Base-by-base conservation (phyloP, 2,797 vertebrate species). In the Moxostoma hubbsi region DNA sequence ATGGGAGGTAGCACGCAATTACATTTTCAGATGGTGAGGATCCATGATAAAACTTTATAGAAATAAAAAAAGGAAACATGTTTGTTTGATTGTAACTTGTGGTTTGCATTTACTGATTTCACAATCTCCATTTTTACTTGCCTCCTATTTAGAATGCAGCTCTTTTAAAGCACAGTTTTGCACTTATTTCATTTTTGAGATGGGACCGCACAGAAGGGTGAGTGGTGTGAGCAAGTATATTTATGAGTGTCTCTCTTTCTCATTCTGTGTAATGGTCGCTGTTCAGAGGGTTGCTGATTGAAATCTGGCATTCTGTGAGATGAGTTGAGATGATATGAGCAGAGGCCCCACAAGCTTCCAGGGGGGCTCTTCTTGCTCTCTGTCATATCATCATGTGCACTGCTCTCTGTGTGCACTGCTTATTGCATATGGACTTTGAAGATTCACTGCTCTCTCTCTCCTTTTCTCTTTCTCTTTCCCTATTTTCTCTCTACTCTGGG, bases 221-320 rank as follows among this genome's bases (percentile, higher is more conserved):
- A 63, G 70, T 74, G 59, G 64, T 59, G 18, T 50, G 61, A 36
- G 47, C 75, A 59, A 46, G 24, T 80, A 45, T 62, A 64, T 82
- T 68, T 75, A 15, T 63, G 73, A 71, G 59, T 61, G 75, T 77
- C 86, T 78, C 87, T 86, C 83, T 81, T 57, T 77, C 87, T 80
- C 84, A 86, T 89, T 91, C 86, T 90, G 85, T 90, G 87, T 90
- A 89, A 88, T 90, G 88, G 85, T 65, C 10, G 85, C 83, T 90
- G 82, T 85, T 90, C 83, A 90, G 80, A 84, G 81, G 85, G 86
- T 13, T 58, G 49, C 72, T 81, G 64, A 86, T 83, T 86, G 84
- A 88, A 88, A 92, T 89, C 88, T 90, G 87, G 86, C 87, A 87
- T 91, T 92, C 88, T 91, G 88, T 91, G 89, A 91, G 89, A 91